Percentiles rank a stretch among this genome's conserved stretches.
Evolutionary conservation across 1,140 invertebrate genomes (phyloP).

Genomic region (Saccostrea cuccullata): DNA sequence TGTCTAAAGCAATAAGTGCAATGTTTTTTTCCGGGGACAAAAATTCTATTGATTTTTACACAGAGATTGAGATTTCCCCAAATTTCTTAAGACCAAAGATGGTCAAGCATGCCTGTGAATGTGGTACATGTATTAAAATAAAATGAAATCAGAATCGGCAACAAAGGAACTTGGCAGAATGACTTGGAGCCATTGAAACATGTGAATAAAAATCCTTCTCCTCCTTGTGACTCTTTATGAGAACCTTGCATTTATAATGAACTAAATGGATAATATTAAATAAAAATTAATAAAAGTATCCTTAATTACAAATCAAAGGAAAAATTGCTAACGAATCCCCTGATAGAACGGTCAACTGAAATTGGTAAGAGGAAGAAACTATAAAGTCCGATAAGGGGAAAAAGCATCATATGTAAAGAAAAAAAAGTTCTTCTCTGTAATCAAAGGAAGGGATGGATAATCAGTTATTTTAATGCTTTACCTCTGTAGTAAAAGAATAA

Average conservation of each 20-base stretch:
- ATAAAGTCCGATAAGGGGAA: too few species aligned
- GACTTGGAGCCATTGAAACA: neutral
- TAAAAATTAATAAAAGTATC: neutral
- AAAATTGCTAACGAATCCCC: neutral
- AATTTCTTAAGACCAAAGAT: neutral
- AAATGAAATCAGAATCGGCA: neutral
- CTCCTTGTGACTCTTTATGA: neutral
- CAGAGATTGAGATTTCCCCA: neutral
- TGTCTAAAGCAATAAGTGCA: neutral
- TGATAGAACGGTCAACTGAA: neutral
- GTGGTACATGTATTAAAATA: neutral
- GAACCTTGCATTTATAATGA: neutral
- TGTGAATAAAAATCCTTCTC: neutral
- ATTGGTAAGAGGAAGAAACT: too few species aligned
- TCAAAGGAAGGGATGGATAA: neutral
- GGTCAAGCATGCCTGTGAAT: neutral
- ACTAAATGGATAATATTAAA: neutral
- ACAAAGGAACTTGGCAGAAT: conserved; percentile 1
- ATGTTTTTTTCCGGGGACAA: neutral
- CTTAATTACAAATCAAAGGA: neutral
- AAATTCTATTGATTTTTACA: conserved; percentile 1
- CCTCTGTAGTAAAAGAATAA: neutral
- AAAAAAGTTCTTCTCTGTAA: neutral
- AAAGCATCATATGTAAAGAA: neutral
- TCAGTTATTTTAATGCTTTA: neutral